Evolutionary conservation across 2,888 invertebrate species (phyloP).

Genomic region (Lissocephala sabroskyi): DNA sequence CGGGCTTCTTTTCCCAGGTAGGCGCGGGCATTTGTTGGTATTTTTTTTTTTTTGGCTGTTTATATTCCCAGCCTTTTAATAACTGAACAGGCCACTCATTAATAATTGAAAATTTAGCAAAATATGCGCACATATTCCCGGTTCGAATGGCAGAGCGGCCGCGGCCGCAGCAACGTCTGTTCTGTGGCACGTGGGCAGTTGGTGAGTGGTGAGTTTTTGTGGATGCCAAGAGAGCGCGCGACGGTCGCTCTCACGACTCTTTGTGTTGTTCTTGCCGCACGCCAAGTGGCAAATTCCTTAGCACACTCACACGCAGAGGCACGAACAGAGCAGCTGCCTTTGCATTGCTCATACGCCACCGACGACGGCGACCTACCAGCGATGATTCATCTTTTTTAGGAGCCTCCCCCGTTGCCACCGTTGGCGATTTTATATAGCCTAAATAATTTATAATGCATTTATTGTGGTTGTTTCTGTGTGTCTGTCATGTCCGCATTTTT

Average conservation of each 20-base stretch:
- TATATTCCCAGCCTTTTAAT: conserved; percentile 65
- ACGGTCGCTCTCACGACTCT: background rate
- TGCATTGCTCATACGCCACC: background rate
- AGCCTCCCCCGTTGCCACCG: background rate
- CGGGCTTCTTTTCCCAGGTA: background rate
- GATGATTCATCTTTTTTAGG: conserved; percentile 9
- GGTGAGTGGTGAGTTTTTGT: background rate
- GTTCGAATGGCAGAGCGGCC: background rate
- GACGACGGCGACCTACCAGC: background rate
- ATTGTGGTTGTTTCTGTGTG: background rate
- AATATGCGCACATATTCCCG: conserved; percentile 36
- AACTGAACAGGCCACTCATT: conserved; percentile 65
- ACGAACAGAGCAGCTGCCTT: background rate
- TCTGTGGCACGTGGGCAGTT: background rate
- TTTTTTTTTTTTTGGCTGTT: conserved; percentile 3
- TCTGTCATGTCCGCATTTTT: conserved; percentile 14
- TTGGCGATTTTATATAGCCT: background rate
- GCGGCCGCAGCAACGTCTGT: background rate
- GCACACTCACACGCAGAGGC: background rate
- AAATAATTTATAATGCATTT: background rate
- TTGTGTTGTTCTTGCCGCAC: conserved; percentile 9
- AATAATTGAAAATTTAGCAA: conserved; percentile 64
- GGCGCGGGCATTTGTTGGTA: background rate
- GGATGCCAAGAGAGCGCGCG: background rate
- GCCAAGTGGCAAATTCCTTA: conserved; percentile 17